Conservation (phyloP, 2,113 vertebrate genomes). For the Rhabdomys dilectus region DNA sequence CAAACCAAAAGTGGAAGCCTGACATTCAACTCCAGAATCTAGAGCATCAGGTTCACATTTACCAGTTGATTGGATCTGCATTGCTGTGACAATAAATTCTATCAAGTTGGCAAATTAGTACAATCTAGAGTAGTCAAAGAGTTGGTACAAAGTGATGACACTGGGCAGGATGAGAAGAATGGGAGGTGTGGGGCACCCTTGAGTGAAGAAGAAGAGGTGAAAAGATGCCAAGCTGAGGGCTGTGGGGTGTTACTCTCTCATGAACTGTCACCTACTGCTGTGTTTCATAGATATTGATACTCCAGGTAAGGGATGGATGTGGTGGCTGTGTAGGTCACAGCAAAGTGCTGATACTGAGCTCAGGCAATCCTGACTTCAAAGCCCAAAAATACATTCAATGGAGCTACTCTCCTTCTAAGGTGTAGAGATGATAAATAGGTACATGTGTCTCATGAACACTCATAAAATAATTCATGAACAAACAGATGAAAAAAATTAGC, state of each 20-base stretch:
- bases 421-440: background rate
- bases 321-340: background rate
- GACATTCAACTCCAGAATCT: conserved; percentile 31
- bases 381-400: background rate
- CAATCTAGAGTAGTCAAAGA: background rate
- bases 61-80: background rate
- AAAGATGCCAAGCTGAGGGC: background rate
- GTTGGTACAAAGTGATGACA: background rate
- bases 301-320: background rate
- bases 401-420: background rate
- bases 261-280: background rate
- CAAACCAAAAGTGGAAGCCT: conserved; percentile 16
- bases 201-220: background rate
- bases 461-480: background rate
- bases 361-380: background rate
- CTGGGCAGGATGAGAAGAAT: background rate
- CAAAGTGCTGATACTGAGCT: background rate
- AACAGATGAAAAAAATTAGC: conserved; percentile 33
- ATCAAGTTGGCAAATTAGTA: conserved; percentile 9
- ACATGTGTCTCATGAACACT: background rate
- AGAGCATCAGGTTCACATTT: background rate
- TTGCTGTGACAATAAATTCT: background rate
- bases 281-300: background rate
- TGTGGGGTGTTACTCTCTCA: background rate
- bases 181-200: background rate